phyloP scores from a whole-genome alignment of 2,888 invertebrate species.

The Andrena minutula region DNA sequence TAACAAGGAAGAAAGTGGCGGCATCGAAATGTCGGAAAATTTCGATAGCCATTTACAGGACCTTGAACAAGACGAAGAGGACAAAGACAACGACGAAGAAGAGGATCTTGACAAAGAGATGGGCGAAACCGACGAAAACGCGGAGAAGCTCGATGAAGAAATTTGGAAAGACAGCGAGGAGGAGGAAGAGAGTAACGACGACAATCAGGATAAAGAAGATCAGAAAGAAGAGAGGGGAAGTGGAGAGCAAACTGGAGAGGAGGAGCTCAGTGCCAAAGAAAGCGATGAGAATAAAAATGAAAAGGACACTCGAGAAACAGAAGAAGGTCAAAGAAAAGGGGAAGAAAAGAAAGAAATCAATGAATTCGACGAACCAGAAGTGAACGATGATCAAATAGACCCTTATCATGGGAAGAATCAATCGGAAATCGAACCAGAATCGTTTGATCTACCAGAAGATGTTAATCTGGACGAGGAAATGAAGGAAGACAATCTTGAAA shows the following conservation, averaged over 20 bases:
- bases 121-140: conserved; percentile 96
- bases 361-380: conserved; percentile 92
- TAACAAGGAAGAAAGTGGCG: conserved; percentile 95
- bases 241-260: conserved; percentile 85
- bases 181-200: conserved; percentile 88
- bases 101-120: conserved; percentile 97
- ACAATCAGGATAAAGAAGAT: conserved; percentile 84
- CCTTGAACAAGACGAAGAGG: conserved; percentile 89
- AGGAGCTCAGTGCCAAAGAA: conserved; percentile 84
- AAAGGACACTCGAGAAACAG: conserved; percentile 75
- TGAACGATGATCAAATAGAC: conserved; percentile 93
- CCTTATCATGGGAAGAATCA: conserved; percentile 93
- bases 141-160: conserved; percentile 92
- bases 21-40: conserved; percentile 98
- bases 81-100: conserved; percentile 87
- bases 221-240: conserved; percentile 85
- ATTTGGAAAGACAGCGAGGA: conserved; percentile 95
- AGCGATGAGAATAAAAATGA: conserved; percentile 87
- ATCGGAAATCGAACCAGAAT: conserved; percentile 93
- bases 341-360: conserved; percentile 91
- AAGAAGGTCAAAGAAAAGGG: conserved; percentile 79
- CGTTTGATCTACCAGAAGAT: conserved; percentile 95
- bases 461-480: conserved; percentile 92
- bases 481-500: conserved; percentile 87
- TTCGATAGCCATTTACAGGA: conserved; percentile 96